Conservation (phyloP, 2,113 vertebrate genomes). For the Mixornis gularis region DNA sequence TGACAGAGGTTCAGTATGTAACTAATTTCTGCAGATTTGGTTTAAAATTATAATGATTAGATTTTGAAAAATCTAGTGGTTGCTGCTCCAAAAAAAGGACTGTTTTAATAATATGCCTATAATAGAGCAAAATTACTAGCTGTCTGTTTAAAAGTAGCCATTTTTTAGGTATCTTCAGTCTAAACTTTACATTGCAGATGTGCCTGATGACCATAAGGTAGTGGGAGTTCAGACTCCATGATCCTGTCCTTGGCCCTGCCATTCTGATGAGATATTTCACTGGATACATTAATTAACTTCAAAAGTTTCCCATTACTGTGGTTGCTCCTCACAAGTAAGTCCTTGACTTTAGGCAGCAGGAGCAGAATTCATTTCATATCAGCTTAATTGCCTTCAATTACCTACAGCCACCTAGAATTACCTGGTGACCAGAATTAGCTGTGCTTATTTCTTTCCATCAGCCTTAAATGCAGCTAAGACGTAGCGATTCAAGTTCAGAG, state of each 20-base stretch:
- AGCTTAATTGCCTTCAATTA: conserved; percentile 21
- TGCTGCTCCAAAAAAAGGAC: background rate
- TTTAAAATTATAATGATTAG: background rate
- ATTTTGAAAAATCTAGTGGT: background rate
- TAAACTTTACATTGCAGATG: background rate
- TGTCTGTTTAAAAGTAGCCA: background rate
- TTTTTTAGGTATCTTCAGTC: background rate
- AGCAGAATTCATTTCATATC: conserved; percentile 17
- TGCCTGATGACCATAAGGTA: background rate
- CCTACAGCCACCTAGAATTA: conserved; percentile 1
- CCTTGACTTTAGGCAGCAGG: conserved; percentile 23
- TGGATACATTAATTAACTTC: background rate
- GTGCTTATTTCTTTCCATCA: background rate
- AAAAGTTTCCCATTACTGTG: background rate
- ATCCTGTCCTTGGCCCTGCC: background rate
- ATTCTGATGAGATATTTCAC: background rate
- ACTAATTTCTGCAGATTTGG: background rate
- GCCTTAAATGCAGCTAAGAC: background rate
- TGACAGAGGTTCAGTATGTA: background rate
- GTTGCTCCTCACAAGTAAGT: background rate
- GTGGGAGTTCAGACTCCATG: background rate
- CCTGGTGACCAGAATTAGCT: background rate
- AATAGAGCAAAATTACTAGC: background rate
- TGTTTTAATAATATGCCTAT: background rate
- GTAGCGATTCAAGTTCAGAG: background rate